Evolutionary conservation across 2,888 invertebrate genomes (phyloP).

Genomic region (Cheiracanthium punctorium): DNA sequence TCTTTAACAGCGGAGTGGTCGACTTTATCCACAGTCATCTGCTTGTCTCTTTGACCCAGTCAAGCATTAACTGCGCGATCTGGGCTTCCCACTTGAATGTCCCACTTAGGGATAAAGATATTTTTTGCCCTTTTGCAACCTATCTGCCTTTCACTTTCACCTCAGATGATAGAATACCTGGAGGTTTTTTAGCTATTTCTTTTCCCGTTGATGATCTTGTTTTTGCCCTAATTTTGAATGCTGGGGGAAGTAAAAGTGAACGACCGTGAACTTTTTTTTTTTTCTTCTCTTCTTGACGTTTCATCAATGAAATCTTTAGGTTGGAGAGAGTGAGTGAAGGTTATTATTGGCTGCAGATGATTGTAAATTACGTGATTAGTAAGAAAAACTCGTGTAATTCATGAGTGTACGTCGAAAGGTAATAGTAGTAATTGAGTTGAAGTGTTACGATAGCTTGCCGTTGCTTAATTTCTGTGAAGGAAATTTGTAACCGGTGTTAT

Average conservation of each 20-base stretch:
- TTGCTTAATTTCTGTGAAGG: no score
- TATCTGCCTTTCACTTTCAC: neutral
- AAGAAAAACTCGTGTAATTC: neutral
- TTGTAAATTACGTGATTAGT: neutral
- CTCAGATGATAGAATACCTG: neutral
- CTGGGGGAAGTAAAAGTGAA: conserved; percentile 6
- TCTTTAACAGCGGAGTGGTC: no score
- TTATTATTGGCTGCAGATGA: neutral
- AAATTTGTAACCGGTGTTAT: no score
- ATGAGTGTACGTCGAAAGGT: no score
- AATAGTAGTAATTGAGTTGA: no score
- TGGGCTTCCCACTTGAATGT: neutral
- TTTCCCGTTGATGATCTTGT: neutral
- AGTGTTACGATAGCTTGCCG: no score
- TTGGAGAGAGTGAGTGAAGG: neutral
- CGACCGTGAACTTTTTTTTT: conserved; percentile 3
- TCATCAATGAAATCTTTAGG: no score
- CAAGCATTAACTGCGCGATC: neutral
- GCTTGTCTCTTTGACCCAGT: neutral
- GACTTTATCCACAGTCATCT: neutral
- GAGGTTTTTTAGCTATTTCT: neutral
- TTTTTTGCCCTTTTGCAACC: conserved; percentile 13
- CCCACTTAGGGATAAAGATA: neutral
- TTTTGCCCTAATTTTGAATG: neutral
- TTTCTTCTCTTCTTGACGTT: no score